A percentile compares a stretch with the other conserved stretches of the same genome.
Conservation (phyloP, 1,140 invertebrate species). For the Ostrea edulis region DNA sequence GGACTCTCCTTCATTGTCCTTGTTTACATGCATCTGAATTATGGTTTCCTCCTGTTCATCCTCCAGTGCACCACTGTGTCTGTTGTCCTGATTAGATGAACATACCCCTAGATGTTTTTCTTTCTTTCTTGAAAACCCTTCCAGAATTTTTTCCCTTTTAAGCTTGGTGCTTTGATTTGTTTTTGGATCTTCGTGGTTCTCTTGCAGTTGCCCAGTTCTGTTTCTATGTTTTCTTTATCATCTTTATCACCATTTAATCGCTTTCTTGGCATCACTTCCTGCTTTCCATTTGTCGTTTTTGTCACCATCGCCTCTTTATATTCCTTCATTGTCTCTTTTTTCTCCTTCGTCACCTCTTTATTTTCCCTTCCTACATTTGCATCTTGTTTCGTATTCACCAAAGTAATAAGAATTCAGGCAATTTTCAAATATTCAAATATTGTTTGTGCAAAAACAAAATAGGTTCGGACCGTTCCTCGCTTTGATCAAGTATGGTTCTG, state of each 20-base stretch:
- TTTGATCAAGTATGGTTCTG: slow-evolving; percentile 21
- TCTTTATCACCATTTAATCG: slow-evolving; percentile 2
- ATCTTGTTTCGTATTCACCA: neutral
- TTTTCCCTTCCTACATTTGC: neutral
- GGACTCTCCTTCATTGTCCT: too few species aligned
- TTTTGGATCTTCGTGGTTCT: neutral
- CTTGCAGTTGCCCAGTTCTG: neutral
- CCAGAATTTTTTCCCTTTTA: neutral
- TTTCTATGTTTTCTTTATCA: slow-evolving; percentile 8
- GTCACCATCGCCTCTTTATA: neutral
- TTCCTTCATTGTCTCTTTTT: slow-evolving; percentile 10
- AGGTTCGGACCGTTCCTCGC: neutral
- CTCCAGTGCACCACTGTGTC: too few species aligned
- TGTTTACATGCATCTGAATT: too few species aligned
- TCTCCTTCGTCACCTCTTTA: neutral
- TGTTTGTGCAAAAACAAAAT: slow-evolving; percentile 19
- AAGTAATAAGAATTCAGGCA: slow-evolving; percentile 15
- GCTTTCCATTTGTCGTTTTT: neutral
- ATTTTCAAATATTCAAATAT: neutral
- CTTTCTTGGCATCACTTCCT: slow-evolving; percentile 20
- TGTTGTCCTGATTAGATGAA: too few species aligned
- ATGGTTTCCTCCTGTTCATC: too few species aligned
- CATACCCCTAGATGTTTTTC: neutral
- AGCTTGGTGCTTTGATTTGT: neutral
- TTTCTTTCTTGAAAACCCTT: neutral